Evolutionary conservation across 2,113 vertebrate species (phyloP).

Genomic region (Crotalus viridis): DNA sequence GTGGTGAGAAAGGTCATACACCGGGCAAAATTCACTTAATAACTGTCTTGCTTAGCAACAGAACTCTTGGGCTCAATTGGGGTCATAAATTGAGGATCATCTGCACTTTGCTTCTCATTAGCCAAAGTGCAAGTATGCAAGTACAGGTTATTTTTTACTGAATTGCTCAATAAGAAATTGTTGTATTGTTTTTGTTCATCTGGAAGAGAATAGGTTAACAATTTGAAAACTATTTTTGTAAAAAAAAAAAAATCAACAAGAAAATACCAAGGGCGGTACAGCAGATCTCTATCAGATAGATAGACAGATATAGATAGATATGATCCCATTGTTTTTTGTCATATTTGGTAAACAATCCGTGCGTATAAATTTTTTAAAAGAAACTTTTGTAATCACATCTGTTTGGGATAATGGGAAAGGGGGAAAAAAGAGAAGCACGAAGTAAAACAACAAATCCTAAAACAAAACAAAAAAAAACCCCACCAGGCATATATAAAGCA

Average conservation of each 20-base stretch:
- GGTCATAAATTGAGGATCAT: too few relatives aligned
- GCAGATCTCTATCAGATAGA: neutral
- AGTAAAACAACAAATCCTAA: conserved; percentile 4
- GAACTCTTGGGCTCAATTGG: too few relatives aligned
- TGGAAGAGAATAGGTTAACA: neutral
- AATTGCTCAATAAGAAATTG: neutral
- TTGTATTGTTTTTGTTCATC: neutral
- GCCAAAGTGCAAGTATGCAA: neutral
- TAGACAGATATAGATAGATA: neutral
- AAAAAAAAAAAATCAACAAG: neutral
- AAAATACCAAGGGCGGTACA: neutral
- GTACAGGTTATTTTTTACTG: neutral
- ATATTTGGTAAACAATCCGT: neutral
- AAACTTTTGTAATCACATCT: neutral
- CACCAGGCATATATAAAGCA: neutral
- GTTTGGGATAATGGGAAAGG: too few relatives aligned
- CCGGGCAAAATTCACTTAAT: too few relatives aligned
- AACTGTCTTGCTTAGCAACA: too few relatives aligned
- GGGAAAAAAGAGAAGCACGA: conserved; percentile 7
- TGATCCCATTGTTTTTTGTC: neutral
- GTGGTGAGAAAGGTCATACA: too few relatives aligned
- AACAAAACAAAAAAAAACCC: neutral
- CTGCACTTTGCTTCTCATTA: neutral
- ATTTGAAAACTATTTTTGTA: neutral
- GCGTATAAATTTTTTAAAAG: neutral